Evolutionary conservation across 2,113 vertebrate species (phyloP).

Genomic region (Pica pica): DNA sequence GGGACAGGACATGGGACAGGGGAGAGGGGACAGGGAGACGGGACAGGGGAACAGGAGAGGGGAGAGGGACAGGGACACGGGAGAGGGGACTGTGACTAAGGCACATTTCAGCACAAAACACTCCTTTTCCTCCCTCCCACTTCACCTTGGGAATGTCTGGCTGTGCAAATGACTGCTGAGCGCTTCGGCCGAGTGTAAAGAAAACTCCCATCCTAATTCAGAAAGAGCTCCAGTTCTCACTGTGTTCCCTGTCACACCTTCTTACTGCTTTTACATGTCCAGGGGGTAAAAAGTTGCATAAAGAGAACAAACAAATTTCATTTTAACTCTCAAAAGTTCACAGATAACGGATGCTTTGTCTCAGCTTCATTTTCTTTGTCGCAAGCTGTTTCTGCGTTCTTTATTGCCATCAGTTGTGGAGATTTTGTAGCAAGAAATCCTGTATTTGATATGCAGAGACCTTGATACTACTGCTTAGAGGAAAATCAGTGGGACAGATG

Average conservation of each 20-base stretch:
- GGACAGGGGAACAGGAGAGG: not conserved
- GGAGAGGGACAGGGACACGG: not conserved
- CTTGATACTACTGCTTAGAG: not conserved
- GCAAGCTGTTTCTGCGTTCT: not conserved
- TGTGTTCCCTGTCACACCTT: not conserved
- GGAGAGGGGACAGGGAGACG: too few relatives aligned
- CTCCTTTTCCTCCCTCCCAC: not conserved
- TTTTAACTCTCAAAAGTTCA: not conserved
- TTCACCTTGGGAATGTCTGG: accelerated
- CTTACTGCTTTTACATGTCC: not conserved
- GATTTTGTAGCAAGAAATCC: not conserved
- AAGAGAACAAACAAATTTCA: not conserved
- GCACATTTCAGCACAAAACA: accelerated
- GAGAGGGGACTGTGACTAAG: accelerated
- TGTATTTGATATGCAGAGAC: not conserved
- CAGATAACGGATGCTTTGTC: not conserved
- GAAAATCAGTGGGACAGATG: too few relatives aligned
- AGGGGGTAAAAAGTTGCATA: not conserved
- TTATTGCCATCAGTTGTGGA: not conserved
- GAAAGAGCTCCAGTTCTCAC: accelerated
- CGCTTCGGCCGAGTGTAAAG: accelerated
- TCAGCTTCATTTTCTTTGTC: not conserved
- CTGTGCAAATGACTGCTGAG: accelerated
- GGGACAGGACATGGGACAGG: too few relatives aligned
- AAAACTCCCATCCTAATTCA: not conserved